These are phyloP conservation scores for Brachionus rotundiformis DNA, from an alignment of 1,140 invertebrate species.

Conservation along the genomic window DNA sequence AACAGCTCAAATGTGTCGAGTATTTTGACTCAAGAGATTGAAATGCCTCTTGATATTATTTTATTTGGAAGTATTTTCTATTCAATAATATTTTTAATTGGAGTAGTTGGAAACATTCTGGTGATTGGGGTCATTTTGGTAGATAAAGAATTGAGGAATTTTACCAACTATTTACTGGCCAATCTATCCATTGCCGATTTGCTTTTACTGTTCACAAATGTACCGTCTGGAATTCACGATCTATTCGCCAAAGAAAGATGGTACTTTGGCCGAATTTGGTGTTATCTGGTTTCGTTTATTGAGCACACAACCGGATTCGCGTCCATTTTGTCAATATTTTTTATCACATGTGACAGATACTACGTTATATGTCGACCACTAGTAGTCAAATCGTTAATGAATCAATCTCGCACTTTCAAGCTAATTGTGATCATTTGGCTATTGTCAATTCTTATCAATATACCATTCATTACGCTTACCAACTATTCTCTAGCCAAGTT, in stretches of 20 bases:
- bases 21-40: not conserved
- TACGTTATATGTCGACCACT: constrained; percentile 46
- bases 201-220: constrained; percentile 54
- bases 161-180: constrained; percentile 84
- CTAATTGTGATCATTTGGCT: constrained; percentile 33
- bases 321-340: constrained; percentile 48
- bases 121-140: constrained; percentile 85
- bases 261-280: constrained; percentile 40
- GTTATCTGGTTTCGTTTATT: constrained; percentile 44
- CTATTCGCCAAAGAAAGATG: constrained; percentile 48
- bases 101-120: constrained; percentile 83
- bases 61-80: constrained; percentile 68
- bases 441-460: not conserved
- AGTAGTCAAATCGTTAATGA: constrained; percentile 34
- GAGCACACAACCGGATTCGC: constrained; percentile 39
- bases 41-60: constrained; percentile 42
- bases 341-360: constrained; percentile 49
- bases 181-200: constrained; percentile 57
- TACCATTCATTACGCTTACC: constrained; percentile 31
- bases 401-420: not conserved
- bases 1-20: not conserved
- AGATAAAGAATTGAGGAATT: constrained; percentile 88
- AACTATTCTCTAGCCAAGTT: not conserved
- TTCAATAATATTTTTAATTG: constrained; percentile 78
- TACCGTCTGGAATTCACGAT: constrained; percentile 49